Conservation (phyloP, 37 sponge, comb jelly and placozoan species). For the Beroe forskalii region DNA sequence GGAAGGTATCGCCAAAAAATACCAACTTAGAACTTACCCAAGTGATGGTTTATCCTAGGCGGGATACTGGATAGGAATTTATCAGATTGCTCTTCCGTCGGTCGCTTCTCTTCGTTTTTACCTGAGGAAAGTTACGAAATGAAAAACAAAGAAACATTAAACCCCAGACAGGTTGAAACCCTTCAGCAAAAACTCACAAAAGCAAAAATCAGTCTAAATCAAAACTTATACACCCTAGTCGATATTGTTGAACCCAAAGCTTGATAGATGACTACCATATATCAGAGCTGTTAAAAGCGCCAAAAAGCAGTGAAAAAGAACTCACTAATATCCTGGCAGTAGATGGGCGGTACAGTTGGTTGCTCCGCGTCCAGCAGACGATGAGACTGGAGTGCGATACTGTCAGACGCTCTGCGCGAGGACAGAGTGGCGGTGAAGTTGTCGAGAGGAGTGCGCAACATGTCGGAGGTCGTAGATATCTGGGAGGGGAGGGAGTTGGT, state of each 20-base stretch:
- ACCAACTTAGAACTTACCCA: no score
- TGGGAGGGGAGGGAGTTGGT: no score
- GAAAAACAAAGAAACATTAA: no score
- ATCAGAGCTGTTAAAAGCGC: no score
- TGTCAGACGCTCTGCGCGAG: conserved; percentile 42
- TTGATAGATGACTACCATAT: no score
- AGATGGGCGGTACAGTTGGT: not conserved
- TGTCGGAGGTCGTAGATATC: not conserved
- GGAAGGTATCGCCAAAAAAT: no score
- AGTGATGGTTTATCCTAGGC: not conserved
- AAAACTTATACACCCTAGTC: no score
- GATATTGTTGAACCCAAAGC: no score
- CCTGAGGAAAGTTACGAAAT: not conserved
- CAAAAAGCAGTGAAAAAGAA: no score
- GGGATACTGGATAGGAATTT: conserved; percentile 48
- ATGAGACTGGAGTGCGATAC: conserved; percentile 33
- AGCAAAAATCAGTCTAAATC: no score
- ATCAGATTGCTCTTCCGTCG: not conserved
- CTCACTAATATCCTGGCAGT: conserved; percentile 36
- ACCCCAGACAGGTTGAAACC: no score
- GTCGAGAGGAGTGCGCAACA: conserved; percentile 22
- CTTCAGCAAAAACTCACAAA: no score
- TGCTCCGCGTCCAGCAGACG: not conserved
- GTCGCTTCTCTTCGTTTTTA: not conserved
- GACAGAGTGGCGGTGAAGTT: not conserved